Evolutionary conservation across 2,113 vertebrate genomes (phyloP), one percentile per base, ranked within the genome.

Genomic region (Hemiprocne comata): DNA sequence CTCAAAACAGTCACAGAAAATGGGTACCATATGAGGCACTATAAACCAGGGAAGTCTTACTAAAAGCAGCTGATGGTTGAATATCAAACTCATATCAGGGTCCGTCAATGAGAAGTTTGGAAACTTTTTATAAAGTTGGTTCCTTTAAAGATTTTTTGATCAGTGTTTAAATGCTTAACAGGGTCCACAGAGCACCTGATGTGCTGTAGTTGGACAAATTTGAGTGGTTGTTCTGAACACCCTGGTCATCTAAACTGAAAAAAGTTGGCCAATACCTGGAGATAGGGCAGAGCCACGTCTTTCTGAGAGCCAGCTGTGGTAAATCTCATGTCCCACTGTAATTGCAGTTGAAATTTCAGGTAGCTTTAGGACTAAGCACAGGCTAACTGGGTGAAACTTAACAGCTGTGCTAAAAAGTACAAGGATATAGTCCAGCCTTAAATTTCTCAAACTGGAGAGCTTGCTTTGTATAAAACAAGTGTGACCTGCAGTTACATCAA

Each of bases 81-180:
- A 72, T 40, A 70, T 51, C 36, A 87, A 57, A 62, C 8, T 11
- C 18, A 2, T 15, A 38, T 40, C 46, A 38, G 0, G 0, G 3
- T 23, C 31, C 85, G 25, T 5, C 53, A 80, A 28, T 29, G 3
- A 71, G 6, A 85, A 61, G 33, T 48, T 61, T 55, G 15, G 13
- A 64, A 77, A 42, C 4, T 46, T 73, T 13, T 19, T 57, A 33
- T 21, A 28, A 61, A n/a, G 5, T 57, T 54, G 61, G 6, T 31
- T 70, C 13, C 14, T 79, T 82, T 57, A 61, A 70, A 54, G 69
- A 21, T 53, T 16, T 57, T 91, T 78, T 75, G 5, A 26, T 69
- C 2, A 0, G 10, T 51, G 5, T 60, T 78, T 69, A 78, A 69
- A 75, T 75, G 23, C 21, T 72, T 64, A 61, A 57, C 40, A 57